Evolutionary conservation across 2,113 vertebrate species (phyloP).

Genomic region (Aldabrachelys gigantea): DNA sequence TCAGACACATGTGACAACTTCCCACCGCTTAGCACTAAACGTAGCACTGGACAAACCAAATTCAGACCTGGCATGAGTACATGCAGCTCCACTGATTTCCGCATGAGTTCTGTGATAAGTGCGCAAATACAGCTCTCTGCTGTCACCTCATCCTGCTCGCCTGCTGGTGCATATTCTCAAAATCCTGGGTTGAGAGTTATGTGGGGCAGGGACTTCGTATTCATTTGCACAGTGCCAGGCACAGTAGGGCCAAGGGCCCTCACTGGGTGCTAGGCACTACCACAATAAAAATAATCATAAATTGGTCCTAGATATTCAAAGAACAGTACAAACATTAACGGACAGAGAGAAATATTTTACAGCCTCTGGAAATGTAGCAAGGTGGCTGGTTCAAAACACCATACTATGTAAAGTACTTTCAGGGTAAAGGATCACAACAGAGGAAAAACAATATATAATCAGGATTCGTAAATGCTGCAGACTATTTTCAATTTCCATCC

Average conservation of each 20-base stretch:
- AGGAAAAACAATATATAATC: slow-evolving; percentile 59
- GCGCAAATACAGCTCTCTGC: accelerated
- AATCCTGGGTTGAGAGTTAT: background rate
- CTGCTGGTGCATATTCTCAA: background rate
- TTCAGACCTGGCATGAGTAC: background rate
- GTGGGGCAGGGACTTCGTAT: background rate
- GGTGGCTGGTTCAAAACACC: slow-evolving; percentile 58
- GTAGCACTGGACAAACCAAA: background rate
- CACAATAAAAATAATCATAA: background rate
- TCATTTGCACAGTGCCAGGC: background rate
- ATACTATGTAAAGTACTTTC: slow-evolving; percentile 54
- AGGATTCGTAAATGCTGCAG: slow-evolving; percentile 61
- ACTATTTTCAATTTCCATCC: slow-evolving; percentile 37
- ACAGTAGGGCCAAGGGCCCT: background rate
- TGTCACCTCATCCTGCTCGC: background rate
- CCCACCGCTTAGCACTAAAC: background rate
- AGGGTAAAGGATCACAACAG: slow-evolving; percentile 62
- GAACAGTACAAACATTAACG: background rate
- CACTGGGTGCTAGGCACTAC: accelerated
- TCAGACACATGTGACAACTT: background rate
- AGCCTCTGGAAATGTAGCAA: slow-evolving; percentile 25
- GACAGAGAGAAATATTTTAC: slow-evolving; percentile 46
- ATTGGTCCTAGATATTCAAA: background rate
- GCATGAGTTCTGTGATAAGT: background rate
- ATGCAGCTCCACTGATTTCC: background rate